Evolutionary conservation across 2,888 invertebrate species (phyloP).

Genomic region (Colletes collaris): DNA sequence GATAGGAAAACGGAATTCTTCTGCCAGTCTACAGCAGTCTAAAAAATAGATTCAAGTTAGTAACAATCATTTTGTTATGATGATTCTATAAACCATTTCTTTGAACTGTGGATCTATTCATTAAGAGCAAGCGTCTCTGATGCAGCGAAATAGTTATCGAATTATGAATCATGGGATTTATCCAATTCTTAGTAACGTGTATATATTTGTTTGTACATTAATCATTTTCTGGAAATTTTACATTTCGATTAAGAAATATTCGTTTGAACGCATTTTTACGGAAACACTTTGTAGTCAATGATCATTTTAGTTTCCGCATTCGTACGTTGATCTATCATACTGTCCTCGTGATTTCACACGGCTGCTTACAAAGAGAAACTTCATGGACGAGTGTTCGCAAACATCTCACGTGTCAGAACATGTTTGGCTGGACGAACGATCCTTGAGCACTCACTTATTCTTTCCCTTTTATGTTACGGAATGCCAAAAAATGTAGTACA

Average conservation of each 20-base stretch:
- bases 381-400: not conserved
- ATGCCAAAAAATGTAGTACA: not conserved
- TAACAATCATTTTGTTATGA: not conserved
- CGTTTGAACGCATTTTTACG: not conserved
- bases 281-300: not conserved
- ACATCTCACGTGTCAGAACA: not conserved
- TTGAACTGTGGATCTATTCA: no score
- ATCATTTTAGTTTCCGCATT: no score
- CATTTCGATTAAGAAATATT: not conserved
- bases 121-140: no score
- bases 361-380: not conserved
- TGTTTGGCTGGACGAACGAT: slow-evolving; percentile 13
- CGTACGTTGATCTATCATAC: not conserved
- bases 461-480: not conserved
- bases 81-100: no score
- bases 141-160: no score
- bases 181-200: not conserved
- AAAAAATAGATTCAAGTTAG: not conserved
- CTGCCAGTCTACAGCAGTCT: not conserved
- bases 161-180: not conserved
- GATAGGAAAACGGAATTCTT: not conserved
- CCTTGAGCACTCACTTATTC: not conserved
- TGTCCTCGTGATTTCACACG: not conserved
- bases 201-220: not conserved
- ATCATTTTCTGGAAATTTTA: not conserved